phyloP scores from a whole-genome alignment of 2,797 vertebrate genomes.

The Coccyzus lansbergi region DNA sequence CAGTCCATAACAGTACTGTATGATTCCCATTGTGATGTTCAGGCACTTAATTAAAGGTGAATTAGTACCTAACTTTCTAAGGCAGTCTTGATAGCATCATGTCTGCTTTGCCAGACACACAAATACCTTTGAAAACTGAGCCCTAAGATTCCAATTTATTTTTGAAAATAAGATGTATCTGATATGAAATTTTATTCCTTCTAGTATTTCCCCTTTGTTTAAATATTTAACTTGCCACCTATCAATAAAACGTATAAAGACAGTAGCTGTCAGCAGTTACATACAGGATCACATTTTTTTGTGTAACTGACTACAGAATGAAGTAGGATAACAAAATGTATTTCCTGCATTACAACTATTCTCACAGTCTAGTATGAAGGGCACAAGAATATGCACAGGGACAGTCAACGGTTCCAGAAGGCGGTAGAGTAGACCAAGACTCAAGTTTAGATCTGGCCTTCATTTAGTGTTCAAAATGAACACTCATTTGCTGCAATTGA shows the following conservation, averaged over 20 bases:
- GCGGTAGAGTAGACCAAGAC: not conserved
- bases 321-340: not conserved
- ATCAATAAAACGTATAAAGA: not conserved
- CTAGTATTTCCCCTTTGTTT: not conserved
- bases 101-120: not conserved
- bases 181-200: not conserved
- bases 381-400: rapidly evolving
- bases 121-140: not conserved
- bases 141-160: not conserved
- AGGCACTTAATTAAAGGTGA: not conserved
- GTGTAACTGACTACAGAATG: not conserved
- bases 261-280: not conserved
- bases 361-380: not conserved
- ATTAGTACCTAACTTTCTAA: not conserved
- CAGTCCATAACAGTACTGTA: not conserved
- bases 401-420: not conserved
- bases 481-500: not conserved
- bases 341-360: not conserved
- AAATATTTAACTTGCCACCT: not conserved
- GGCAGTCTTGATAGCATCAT: not conserved
- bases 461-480: slow-evolving; percentile 12
- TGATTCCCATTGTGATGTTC: not conserved
- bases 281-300: not conserved
- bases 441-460: not conserved
- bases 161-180: not conserved